Percentiles rank a stretch among this genome's conserved stretches.
Conservation (phyloP, 64 coral and sea anemone species). For the Catalaphyllia jardinei region DNA sequence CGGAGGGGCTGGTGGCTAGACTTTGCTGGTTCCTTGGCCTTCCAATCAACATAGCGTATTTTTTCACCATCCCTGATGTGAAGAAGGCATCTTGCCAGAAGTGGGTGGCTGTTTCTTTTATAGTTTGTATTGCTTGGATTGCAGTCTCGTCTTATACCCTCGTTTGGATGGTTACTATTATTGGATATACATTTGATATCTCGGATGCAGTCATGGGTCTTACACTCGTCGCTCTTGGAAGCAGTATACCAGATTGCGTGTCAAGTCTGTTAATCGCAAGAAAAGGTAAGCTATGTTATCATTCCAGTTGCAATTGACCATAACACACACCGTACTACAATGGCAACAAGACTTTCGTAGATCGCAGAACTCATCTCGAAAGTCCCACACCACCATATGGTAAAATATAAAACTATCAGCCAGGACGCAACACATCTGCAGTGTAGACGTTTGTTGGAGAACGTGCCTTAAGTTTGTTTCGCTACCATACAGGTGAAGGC, state of each 20-base stretch:
- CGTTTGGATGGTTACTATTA: slow-evolving; percentile 73
- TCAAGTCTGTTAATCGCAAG: slow-evolving; percentile 60
- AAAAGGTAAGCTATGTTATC: slow-evolving; percentile 47
- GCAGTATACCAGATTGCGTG: slow-evolving; percentile 50
- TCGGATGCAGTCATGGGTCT: slow-evolving; percentile 69
- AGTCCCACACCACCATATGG: no score
- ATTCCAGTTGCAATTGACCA: background rate
- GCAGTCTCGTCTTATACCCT: slow-evolving; percentile 33
- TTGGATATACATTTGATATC: slow-evolving; percentile 64
- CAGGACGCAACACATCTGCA: no score
- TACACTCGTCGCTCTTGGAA: slow-evolving; percentile 53
- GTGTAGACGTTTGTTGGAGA: no score
- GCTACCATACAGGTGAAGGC: no score
- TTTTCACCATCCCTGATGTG: slow-evolving; percentile 74
- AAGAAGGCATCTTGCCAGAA: slow-evolving; percentile 56
- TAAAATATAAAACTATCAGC: no score
- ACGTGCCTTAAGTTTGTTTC: no score
- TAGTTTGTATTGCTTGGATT: slow-evolving; percentile 64
- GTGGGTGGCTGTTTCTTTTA: slow-evolving; percentile 63
- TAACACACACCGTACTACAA: background rate
- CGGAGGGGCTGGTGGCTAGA: slow-evolving; percentile 16
- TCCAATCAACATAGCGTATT: slow-evolving; percentile 56
- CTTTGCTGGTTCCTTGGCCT: slow-evolving; percentile 61
- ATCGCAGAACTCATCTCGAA: no score
- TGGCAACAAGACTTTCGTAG: background rate